Evolutionary conservation across 2,888 invertebrate genomes (phyloP), one percentile per base, ranked within the genome.

Genomic region (Diarsia dahlii): DNA sequence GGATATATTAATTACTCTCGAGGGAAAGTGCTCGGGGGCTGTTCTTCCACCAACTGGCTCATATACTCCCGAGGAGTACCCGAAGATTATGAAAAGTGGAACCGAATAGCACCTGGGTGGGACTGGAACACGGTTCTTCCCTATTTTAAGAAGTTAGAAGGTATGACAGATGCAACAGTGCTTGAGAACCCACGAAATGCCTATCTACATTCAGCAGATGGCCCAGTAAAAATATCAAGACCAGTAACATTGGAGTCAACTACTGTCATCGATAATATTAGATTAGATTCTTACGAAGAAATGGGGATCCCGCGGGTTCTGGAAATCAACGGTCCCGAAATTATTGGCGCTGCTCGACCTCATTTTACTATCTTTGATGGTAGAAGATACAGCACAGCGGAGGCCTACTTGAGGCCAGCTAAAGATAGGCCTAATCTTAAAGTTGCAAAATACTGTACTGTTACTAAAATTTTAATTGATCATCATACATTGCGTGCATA

Each of bases 371-470:
- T 94, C 60, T 88, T 90, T 5, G 86, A 93, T 60, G 94, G 95
- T 9, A 91, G 94, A 77, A 87, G 96, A 82, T 95, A 93, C 0
- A 95, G 96, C 71, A 93, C 95, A 12, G 95, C 95, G 0, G 95
- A 96, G 80, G 92, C 93, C 9, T 96, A 94, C 85, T 84, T 96
- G 60, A 88, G 85, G 78, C 88, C 90, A 50, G 84, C 80, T 20
- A 91, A 90, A 87, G 81, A 92, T 64, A 92, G 91, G 85, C 83
- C 89, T 3, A 95, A 96, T 86, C 87, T 96, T 28, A 90, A 86
- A 68, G 82, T 95, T 67, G 92, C 95, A 0, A 95, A 95, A 86
- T 89, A 90, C 78, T 88, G 93, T 1, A 92, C 90, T 78, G 96
- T 91, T 23, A 92, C 89, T 28, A 94, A 91, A 87, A 74, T 96